A percentile compares a stretch with the other conserved stretches of the same genome.
These are phyloP conservation scores for Exaiptasia diaphana DNA, from an alignment of 64 coral and sea anemone genomes.

Conservation along the genomic window DNA sequence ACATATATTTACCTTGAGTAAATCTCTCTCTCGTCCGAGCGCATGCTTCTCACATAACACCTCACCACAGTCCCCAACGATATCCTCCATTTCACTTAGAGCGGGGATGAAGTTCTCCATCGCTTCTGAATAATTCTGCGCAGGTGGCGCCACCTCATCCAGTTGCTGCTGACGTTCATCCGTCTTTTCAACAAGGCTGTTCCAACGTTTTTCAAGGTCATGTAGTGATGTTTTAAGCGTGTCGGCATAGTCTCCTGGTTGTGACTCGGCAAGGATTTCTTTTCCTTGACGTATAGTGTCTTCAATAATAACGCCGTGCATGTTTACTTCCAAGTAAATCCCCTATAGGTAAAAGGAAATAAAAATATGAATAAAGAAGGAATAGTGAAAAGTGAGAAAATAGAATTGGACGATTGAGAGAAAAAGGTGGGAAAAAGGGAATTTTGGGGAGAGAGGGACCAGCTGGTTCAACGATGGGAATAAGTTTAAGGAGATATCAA, in stretches of 20 bases:
- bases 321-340: conserved; percentile 60
- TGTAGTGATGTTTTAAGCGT: conserved; percentile 45
- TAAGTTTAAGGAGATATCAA: too few species aligned
- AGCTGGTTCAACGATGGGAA: too few species aligned
- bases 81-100: conserved; percentile 75
- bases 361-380: not conserved
- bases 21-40: conserved; percentile 60
- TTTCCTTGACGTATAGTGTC: conserved; percentile 78
- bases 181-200: conserved; percentile 38
- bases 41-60: conserved; percentile 75
- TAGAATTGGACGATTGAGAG: too few species aligned
- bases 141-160: conserved; percentile 71
- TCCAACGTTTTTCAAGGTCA: conserved; percentile 76
- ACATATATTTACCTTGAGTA: conserved; percentile 47
- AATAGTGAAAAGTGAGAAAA: not conserved
- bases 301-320: conserved; percentile 75
- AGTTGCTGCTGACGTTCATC: conserved; percentile 71
- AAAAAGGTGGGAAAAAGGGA: not conserved
- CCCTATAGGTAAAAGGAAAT: conserved; percentile 18
- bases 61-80: conserved; percentile 70
- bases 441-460: not conserved
- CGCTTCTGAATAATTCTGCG: conserved; percentile 71
- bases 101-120: conserved; percentile 55
- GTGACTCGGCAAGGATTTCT: conserved; percentile 76
- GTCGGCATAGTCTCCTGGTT: conserved; percentile 62